Conservation (phyloP, 2,888 invertebrate species). For the Drosophila maculinotata region DNA sequence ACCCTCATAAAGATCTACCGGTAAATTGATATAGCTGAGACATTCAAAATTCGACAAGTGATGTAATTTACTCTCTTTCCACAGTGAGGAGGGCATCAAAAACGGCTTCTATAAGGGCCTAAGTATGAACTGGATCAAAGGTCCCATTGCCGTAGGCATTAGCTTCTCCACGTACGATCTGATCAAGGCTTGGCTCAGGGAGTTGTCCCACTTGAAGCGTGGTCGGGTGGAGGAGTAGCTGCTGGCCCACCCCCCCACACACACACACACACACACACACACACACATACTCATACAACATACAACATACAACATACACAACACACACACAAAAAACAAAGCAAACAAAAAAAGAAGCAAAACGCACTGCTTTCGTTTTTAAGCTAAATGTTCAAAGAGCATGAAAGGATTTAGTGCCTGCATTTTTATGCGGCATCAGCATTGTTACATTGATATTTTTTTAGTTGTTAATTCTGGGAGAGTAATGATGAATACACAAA, state of each 20-base stretch:
- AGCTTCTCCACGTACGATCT: constrained; percentile 98
- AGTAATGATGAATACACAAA: constrained; percentile 36
- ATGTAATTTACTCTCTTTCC: constrained; percentile 65
- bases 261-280: constrained; percentile 24
- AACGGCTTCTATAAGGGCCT: constrained; percentile 98
- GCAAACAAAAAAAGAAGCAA: constrained; percentile 22
- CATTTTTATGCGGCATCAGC: constrained; percentile 34
- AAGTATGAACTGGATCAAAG: constrained; percentile 99
- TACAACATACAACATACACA: constrained; percentile 33
- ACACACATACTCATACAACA: constrained; percentile 40
- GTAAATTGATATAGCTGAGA: constrained; percentile 86
- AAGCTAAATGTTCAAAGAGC: constrained; percentile 29
- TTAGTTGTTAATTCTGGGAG: constrained; percentile 58
- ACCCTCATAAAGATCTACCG: constrained; percentile 90
- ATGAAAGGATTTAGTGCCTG: constrained; percentile 28
- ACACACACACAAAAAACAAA: constrained; percentile 42
- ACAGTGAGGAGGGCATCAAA: constrained; percentile 93
- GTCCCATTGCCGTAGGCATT: constrained; percentile 96
- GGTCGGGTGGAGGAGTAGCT: constrained; percentile 70
- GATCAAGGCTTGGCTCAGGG: constrained; percentile 88
- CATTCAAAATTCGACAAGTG: no score
- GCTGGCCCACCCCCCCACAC: constrained; percentile 5
- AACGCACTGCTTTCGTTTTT: constrained; percentile 52
- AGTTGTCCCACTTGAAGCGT: constrained; percentile 83
- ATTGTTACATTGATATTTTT: constrained; percentile 74